Evolutionary conservation across 2,888 invertebrate genomes (phyloP), one percentile per base, ranked within the genome.

Genomic region (Argyresthia albistria): DNA sequence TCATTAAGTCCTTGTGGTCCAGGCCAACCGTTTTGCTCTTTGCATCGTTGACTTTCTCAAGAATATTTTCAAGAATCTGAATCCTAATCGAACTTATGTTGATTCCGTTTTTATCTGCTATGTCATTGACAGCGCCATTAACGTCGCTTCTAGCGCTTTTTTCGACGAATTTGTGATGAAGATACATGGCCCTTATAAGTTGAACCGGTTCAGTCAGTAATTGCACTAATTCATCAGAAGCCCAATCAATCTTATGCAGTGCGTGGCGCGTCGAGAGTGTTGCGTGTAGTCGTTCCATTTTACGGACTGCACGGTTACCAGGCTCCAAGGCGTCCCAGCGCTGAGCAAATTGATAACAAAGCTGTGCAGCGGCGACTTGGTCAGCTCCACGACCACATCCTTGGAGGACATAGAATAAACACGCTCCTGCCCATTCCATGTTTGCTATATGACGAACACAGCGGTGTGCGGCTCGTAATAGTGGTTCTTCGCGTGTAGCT

Each of bases 381-480:
- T 88, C 88, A 35, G 87, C 88, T 35, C 88, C 88, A 43, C 80
- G 77, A n/a, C 80, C 73, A 61, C 84, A 84, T 6, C 88, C 88
- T 69, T 88, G 88, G 1, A 86, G 67, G 35, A 88, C 86, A 58
- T 87, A 86, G 59, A 88, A 88, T 43, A 88, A 72, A 59, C 88
- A 88, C 1, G 88, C 88, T 35, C 84, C 88, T 15, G 88, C 88
- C 88, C 88, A 88, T 69, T 88, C 88, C 81, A 88, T 83, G 59
- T 88, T 88, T 9, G 86, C 80, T 57, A 88, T 88, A 56, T 84
- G 74, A 53, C 74, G 71, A 1, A 87, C 87, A 64, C 88, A 88
- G 56, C 75, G 70, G 68, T 88, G 87, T 7, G 88, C 88, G 35
- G 83, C 75, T 25, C 83, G 76, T 43, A 88, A 69, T 52, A 88